phyloP scores from a whole-genome alignment of 2,797 vertebrate genomes.

The Enteromius anoplus region DNA sequence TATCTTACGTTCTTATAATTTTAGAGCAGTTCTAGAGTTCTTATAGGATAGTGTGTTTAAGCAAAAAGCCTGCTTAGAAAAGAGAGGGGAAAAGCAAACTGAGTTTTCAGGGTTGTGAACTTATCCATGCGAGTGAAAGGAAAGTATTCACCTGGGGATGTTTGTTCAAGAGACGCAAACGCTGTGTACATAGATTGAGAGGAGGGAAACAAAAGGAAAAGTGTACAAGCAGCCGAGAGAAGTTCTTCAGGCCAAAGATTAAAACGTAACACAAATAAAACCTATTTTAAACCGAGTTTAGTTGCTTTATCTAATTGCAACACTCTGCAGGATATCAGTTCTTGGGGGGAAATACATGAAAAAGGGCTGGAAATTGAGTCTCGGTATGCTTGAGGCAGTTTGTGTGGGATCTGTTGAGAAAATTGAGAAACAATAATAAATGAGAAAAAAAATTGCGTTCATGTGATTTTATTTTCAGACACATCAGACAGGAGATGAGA shows the following conservation, averaged over 20 bases:
- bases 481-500: background rate
- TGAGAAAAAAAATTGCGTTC: background rate
- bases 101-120: conserved; percentile 43
- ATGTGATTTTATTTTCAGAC: conserved; percentile 4
- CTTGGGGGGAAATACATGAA: background rate
- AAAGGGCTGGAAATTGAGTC: background rate
- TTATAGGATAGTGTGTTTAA: background rate
- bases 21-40: background rate
- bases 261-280: conserved; percentile 2
- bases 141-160: conserved; percentile 43
- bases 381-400: conserved; percentile 1
- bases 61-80: conserved; percentile 10
- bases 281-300: conserved; percentile 27
- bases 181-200: conserved; percentile 8
- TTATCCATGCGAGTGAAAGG: conserved; percentile 36
- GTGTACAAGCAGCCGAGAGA: background rate
- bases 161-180: conserved; percentile 35
- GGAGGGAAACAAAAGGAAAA: conserved; percentile 3
- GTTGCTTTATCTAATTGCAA: conserved; percentile 6
- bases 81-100: conserved; percentile 20
- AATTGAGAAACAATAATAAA: conserved; percentile 15
- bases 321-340: background rate
- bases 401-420: conserved; percentile 31
- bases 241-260: conserved; percentile 24
- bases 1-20: background rate